Evolutionary conservation across 2,113 vertebrate genomes (phyloP), one percentile per base, ranked within the genome.

Genomic region (Brienomyrus longianalis): DNA sequence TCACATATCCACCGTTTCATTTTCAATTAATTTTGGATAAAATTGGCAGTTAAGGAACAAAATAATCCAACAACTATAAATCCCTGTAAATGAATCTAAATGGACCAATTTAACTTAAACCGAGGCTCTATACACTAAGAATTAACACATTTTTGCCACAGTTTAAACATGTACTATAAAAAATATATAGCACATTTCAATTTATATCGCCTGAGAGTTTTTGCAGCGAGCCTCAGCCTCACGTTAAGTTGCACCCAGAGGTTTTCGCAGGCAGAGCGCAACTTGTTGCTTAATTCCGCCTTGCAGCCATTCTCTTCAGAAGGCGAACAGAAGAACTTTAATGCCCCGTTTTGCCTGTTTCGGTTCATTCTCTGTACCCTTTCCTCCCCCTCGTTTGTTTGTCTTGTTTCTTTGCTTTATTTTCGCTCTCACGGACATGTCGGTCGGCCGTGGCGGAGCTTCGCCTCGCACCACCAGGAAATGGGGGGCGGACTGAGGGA

Each of bases 381-480:
- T 4, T 45, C 13, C 10, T 45, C 39, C 15, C 8, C 13, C 10
- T 17, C 27, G 5, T 86, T 7, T 88, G 31, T 88, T 87, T 50
- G 17, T 54, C 35, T 19, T 19, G 21, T 88, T 8, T 39, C 39
- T 66, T 66, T 8, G 35, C 74, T 80, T 80, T 39, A 39, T 80
- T 80, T 74, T 80, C 13, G 74, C 35, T 43, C 74, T 70, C 62
- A 70, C 62, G 62, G 62, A 70, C 62, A 70, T 31, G 62, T 70
- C 3, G 62, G n/a, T 27, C 62, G n/a, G 27, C n/a, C 10, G 62
- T 43, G 15, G 35, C 74, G 74, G 74, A 80, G 74, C 15, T n/a
- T 3, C 48, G 47, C 54, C 90, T 90, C 35, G 77, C 89, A 9
- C 2, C 90, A 90, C 39, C 94, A 94, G 93, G 93, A 94, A 94